phyloP scores from a whole-genome alignment of 2,797 vertebrate species.

The Cygnus olor region DNA sequence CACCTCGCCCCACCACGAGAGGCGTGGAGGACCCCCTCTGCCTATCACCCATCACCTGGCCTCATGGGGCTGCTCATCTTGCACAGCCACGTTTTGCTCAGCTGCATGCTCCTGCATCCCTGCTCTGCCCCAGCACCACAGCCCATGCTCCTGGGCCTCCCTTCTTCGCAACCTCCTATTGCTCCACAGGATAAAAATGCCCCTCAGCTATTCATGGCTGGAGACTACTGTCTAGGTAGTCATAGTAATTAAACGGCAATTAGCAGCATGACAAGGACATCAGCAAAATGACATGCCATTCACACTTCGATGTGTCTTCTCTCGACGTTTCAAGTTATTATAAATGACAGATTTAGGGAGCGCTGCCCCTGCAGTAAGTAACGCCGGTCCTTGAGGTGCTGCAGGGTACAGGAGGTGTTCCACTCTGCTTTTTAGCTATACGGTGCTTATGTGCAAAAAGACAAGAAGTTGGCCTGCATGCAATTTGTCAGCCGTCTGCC shows the following conservation, averaged over 20 bases:
- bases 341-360: neutral
- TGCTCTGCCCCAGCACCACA: neutral
- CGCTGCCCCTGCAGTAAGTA: neutral
- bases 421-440: neutral
- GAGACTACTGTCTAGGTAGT: neutral
- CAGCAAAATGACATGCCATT: neutral
- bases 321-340: neutral
- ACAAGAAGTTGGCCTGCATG: neutral
- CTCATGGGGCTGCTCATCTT: rapidly evolving
- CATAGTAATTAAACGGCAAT: neutral
- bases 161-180: neutral
- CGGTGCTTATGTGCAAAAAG: neutral
- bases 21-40: neutral
- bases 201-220: neutral
- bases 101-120: neutral
- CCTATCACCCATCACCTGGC: neutral
- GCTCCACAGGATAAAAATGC: neutral
- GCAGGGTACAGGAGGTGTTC: neutral
- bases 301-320: neutral
- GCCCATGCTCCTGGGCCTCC: neutral
- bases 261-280: neutral
- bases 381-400: neutral
- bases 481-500: neutral
- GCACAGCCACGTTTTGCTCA: rapidly evolving
- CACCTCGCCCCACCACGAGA: neutral